Percentiles rank a stretch among this genome's conserved stretches.
These are phyloP conservation scores for Pampusana beccarii DNA, from an alignment of 2,113 vertebrate genomes.

Conservation along the genomic window DNA sequence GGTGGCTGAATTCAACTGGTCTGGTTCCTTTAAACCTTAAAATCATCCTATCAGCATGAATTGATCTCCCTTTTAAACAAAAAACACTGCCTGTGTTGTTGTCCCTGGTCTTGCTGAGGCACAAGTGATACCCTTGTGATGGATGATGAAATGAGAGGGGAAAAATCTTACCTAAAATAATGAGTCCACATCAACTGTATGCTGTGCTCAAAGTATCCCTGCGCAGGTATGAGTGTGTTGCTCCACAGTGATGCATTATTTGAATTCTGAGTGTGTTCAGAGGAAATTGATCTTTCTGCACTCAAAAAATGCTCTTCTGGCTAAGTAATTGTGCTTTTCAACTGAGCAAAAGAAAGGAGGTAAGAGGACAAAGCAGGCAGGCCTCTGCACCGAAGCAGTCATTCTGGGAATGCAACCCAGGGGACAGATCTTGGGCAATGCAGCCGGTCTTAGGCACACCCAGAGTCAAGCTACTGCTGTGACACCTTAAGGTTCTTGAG, in stretches of 20 bases:
- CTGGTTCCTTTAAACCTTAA: not conserved
- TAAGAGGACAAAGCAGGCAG: not conserved
- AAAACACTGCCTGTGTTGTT: not conserved
- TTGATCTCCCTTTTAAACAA: not conserved
- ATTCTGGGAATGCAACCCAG: not conserved
- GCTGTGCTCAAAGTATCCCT: not conserved
- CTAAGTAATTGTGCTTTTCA: not conserved
- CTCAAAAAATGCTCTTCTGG: not conserved
- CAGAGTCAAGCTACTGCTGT: not conserved
- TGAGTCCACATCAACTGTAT: not conserved
- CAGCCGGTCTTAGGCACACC: not conserved
- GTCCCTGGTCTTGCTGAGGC: not conserved
- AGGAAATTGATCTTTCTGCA: not conserved
- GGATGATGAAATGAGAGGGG: not conserved
- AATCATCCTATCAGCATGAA: not conserved
- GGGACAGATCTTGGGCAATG: not conserved
- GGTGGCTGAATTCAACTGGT: not conserved
- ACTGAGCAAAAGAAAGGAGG: not conserved
- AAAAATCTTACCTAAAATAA: not conserved
- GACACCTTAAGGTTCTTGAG: not conserved
- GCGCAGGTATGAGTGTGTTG: not conserved
- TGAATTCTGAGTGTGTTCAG: not conserved
- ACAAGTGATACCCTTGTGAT: not conserved
- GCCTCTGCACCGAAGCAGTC: not conserved
- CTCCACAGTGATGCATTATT: not conserved